Evolutionary conservation across 2,797 vertebrate species (phyloP).

Genomic region (Meda fulgida): DNA sequence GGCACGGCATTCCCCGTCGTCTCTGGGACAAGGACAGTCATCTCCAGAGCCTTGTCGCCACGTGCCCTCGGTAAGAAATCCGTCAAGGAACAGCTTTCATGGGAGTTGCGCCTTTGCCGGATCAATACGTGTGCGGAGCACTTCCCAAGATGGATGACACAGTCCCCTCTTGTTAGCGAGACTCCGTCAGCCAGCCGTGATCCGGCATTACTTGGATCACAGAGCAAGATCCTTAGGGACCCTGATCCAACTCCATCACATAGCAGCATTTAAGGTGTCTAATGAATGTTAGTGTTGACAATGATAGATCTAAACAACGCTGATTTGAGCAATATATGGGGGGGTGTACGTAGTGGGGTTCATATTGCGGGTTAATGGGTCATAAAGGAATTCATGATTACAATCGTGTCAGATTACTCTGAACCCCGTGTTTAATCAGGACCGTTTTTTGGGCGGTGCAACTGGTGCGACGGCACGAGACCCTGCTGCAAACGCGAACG

Average conservation of each 20-base stretch:
- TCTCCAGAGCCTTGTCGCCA: slow-evolving; percentile 67
- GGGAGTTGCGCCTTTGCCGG: slow-evolving; percentile 49
- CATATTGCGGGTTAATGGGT: not conserved
- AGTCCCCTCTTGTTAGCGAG: slow-evolving; percentile 68
- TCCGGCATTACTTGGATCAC: slow-evolving; percentile 80
- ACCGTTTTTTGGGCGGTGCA: not conserved
- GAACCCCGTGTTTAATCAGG: not conserved
- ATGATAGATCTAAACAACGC: slow-evolving; percentile 31
- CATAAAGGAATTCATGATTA: slow-evolving; percentile 1
- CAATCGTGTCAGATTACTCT: not conserved
- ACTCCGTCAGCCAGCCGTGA: slow-evolving; percentile 59
- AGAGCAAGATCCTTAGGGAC: slow-evolving; percentile 66
- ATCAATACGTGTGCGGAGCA: slow-evolving; percentile 72
- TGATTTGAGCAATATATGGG: not conserved
- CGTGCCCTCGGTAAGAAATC: slow-evolving; percentile 58
- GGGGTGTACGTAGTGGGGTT: not conserved
- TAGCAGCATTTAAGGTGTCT: slow-evolving; percentile 35
- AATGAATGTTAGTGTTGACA: slow-evolving; percentile 38
- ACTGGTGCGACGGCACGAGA: not conserved
- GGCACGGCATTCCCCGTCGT: slow-evolving; percentile 21
- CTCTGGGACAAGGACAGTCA: slow-evolving; percentile 12
- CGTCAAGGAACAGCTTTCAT: slow-evolving; percentile 65
- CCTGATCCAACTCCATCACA: slow-evolving; percentile 51
- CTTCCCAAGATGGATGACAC: slow-evolving; percentile 65
- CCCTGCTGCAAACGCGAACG: too few relatives aligned